Conservation (phyloP, 2,888 invertebrate genomes). For the Steromphala cineraria region DNA sequence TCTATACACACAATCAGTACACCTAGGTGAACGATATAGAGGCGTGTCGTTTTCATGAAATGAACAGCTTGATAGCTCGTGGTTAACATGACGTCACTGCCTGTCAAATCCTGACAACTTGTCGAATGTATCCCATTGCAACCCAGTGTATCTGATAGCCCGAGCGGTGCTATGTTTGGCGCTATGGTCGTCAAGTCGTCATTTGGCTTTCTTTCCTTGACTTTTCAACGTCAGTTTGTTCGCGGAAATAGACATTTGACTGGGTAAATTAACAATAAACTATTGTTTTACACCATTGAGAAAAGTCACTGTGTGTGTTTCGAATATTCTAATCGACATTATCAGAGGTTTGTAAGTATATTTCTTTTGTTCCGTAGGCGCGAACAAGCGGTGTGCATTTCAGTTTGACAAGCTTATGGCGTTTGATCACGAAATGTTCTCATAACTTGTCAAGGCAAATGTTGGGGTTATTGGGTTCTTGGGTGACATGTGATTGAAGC, state of each 20-base stretch:
- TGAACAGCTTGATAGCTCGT: no score
- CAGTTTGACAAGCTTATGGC: neutral
- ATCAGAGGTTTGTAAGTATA: neutral
- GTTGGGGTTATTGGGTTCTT: slow-evolving; percentile 1
- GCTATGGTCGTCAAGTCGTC: neutral
- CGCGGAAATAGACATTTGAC: slow-evolving; percentile 6
- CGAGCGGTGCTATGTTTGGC: neutral
- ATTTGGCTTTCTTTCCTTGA: neutral
- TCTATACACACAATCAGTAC: no score
- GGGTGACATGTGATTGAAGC: neutral
- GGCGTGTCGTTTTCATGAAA: no score
- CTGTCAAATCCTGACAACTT: neutral
- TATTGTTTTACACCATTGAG: neutral
- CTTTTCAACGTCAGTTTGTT: neutral
- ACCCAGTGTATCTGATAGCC: neutral
- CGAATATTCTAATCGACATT: neutral
- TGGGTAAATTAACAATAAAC: neutral
- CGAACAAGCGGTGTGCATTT: neutral
- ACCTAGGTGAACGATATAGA: no score
- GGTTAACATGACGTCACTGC: neutral
- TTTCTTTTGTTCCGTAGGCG: neutral
- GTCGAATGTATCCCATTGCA: neutral
- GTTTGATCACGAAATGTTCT: neutral
- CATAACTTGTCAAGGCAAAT: slow-evolving; percentile 8
- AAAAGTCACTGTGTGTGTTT: neutral